Evolutionary conservation across 2,797 vertebrate species (phyloP), one percentile per base, ranked within the genome.

Genomic region (Benthosema pterotum): DNA sequence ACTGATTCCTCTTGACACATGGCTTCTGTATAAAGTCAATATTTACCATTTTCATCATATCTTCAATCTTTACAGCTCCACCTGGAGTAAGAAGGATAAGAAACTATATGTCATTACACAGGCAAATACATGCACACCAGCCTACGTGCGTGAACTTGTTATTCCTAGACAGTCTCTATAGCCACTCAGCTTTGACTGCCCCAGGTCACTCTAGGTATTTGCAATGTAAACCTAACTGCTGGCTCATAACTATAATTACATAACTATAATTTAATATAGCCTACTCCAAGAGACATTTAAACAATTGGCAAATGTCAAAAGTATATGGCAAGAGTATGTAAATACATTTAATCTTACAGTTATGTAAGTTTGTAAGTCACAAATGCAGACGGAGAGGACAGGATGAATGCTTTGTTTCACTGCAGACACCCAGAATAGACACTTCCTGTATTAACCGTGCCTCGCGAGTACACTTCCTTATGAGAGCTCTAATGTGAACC

Each of bases 361-460:
- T 77, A 16, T 47, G 52, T 54, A 51, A 61, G 32, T 68, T 42
- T 63, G 16, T 11, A 57, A 11, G 52, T 77, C 71, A 78, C 69
- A 60, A 51, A 38, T 9, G 48, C 52, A 52, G 5, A 19, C 22
- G 50, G 16, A 50, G 16, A 65, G 59, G 48, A 78, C 74, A 82
- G 74, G 81, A 84, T 78, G 78, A 65, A 32, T 2, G 4, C 51
- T 77, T 79, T 80, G 69, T 82, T 83, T 68, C 15, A 25, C 62
- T 50, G 65, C 67, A 63, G 70, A 79, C 60, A 60, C 53, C 65
- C 63, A 62, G 62, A 67, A 67, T 51, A 63, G 65, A 52, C 51
- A 75, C 78, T 87, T 89, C 85, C 86, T 88, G 75, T 75, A 74
- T 86, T 77, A 63, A 65, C 4, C 46, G 15, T 60, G 69, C 52